A percentile compares a stretch with the other conserved stretches of the same genome.
Evolutionary conservation across 2,888 invertebrate species (phyloP).

Genomic region (Tipula helvola): DNA sequence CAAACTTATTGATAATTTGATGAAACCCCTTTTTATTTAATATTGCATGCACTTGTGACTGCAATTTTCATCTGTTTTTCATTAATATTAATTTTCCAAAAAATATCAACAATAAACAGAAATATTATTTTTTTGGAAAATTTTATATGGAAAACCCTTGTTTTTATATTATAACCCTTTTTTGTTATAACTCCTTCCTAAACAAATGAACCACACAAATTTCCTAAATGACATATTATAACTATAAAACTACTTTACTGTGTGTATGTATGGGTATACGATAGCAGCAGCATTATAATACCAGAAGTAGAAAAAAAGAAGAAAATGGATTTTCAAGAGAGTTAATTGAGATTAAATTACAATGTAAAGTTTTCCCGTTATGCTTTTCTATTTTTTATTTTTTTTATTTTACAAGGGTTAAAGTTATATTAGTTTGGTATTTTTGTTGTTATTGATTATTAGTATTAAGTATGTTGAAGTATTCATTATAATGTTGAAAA

Average conservation of each 20-base stretch:
- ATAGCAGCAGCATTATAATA: not conserved
- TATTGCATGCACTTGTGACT: not conserved
- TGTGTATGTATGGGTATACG: not conserved
- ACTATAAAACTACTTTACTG: not conserved
- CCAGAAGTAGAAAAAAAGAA: not conserved
- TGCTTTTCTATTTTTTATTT: not conserved
- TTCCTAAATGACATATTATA: slow-evolving; percentile 4
- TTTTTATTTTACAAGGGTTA: not conserved
- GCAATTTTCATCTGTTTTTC: not conserved
- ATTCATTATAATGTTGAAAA: not conserved
- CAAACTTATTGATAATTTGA: not conserved
- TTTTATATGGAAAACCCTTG: not conserved
- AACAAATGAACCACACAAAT: not conserved
- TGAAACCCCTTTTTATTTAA: not conserved
- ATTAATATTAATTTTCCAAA: not conserved
- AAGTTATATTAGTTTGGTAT: not conserved
- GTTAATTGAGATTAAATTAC: slow-evolving; percentile 7
- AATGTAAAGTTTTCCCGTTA: slow-evolving; percentile 4
- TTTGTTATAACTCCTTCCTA: not conserved
- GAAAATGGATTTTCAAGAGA: slow-evolving; percentile 9
- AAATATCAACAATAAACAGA: not conserved
- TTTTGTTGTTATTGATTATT: slow-evolving; percentile 4
- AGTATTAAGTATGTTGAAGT: not conserved
- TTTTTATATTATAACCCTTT: not conserved
- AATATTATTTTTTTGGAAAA: not conserved